Conservation (phyloP, 2,888 invertebrate genomes). For the Drosophila antonietae region DNA sequence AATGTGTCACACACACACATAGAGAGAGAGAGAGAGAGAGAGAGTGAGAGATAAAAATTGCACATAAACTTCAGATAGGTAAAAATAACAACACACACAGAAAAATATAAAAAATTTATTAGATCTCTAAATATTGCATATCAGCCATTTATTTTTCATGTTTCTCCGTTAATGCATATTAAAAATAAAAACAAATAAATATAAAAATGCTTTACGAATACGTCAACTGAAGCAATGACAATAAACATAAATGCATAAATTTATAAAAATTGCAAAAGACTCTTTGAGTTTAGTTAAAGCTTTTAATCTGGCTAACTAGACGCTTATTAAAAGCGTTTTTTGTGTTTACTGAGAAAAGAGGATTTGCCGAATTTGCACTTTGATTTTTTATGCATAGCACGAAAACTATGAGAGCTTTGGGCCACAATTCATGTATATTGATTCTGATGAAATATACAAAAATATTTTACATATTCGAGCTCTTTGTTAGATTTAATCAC, state of each 20-base stretch:
- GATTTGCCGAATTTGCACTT: neutral
- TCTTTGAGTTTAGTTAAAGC: neutral
- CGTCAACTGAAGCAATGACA: neutral
- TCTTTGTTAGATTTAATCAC: neutral
- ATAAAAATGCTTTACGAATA: neutral
- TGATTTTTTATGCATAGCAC: neutral
- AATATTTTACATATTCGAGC: neutral
- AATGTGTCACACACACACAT: slow-evolving; percentile 9
- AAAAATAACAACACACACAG: slow-evolving; percentile 37
- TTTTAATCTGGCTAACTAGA: neutral
- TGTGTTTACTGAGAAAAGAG: neutral
- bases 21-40: neutral
- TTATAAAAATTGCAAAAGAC: neutral
- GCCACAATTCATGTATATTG: neutral
- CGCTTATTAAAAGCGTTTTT: neutral
- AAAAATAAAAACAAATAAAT: slow-evolving; percentile 1
- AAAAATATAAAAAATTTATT: slow-evolving; percentile 26
- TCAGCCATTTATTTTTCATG: neutral
- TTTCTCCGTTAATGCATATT: neutral
- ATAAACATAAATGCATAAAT: neutral
- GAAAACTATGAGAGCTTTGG: too few species aligned
- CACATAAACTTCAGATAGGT: slow-evolving; percentile 42
- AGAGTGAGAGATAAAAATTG: neutral
- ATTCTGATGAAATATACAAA: neutral
- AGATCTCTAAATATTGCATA: slow-evolving; percentile 6